Conservation (phyloP, 2,113 vertebrate species). For the Rhadina sibilatrix region DNA sequence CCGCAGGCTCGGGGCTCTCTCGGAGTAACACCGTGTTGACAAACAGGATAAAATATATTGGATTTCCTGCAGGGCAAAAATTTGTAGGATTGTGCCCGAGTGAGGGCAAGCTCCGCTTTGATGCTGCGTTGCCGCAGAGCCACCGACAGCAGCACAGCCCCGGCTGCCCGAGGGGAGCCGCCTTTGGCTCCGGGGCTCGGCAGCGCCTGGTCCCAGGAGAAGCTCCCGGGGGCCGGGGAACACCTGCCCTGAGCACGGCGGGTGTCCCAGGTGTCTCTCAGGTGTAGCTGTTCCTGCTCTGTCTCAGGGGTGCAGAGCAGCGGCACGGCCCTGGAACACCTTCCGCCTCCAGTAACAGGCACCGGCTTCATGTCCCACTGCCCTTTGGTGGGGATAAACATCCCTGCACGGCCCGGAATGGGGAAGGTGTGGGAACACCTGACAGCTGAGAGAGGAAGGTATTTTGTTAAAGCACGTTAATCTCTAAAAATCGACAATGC, state of each 20-base stretch:
- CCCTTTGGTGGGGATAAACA: background rate
- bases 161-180: background rate
- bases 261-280: background rate
- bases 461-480: background rate
- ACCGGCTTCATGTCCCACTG: background rate
- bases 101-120: background rate
- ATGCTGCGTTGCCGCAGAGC: background rate
- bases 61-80: slow-evolving; percentile 8
- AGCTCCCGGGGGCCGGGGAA: background rate
- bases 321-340: background rate
- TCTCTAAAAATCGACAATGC: background rate
- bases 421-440: background rate
- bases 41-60: slow-evolving; percentile 35
- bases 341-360: background rate
- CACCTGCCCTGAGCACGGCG: background rate
- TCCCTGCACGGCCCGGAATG: background rate
- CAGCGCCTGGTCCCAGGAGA: background rate
- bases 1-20: background rate
- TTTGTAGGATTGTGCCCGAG: background rate
- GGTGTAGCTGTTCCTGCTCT: background rate
- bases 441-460: background rate
- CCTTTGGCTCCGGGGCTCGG: background rate
- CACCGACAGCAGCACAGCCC: background rate
- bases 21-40: slow-evolving; percentile 33
- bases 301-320: background rate